Base-by-base conservation (phyloP, 64 coral and sea anemone species). In the Montipora cactus region DNA sequence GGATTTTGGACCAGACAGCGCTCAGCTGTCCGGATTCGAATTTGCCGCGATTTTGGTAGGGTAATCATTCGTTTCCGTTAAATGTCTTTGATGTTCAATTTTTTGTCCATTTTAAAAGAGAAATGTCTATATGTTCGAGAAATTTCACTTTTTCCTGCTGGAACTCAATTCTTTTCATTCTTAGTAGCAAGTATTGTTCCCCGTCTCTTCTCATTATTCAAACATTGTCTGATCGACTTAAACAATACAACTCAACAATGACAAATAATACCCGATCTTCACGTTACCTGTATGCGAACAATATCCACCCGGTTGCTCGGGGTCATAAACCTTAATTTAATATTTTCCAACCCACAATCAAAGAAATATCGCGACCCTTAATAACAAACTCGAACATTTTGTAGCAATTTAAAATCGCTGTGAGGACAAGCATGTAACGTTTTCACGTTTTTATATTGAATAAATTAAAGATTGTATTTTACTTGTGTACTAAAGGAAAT, bases 31-130 rank as follows among this genome's bases (percentile, higher is more conserved):
- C 16, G 45, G 53, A 67, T 93, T 93, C 92, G 92, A 93, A 93
- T 93, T 93, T 93, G 84, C 48, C 75, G 92, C 91, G 76, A 18
- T 89, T 49, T 44, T 71, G 82, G 82, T 86, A 86, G 8, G 66
- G 9, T 45, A 18, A 49, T 86, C 12, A 51, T 21, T 18, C 10
- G 7, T 81, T 61, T 61, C 2, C 25, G 52, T 23, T 64, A 15
- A 22, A 71, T 71, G 68, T 71, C 8, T 7, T 67, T 19, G 4
- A 18, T 18, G 8, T 0, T 68, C 14, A 68, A 16, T 68, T 68
- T 4, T 14, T n/a, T 5, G 14, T n/a, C 12, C 16, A 18, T 18
- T 68, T 68, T 68, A 1, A 18, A 68, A 68, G 4, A 37, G 1
- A 37, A 37, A 2, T 37, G 37, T 5, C 10, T 18, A 16, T 68